Percentiles rank a stretch among this genome's conserved stretches.
phyloP scores from a whole-genome alignment of 35 echinoderm and acorn worm species.

The Apostichopus japonicus region DNA sequence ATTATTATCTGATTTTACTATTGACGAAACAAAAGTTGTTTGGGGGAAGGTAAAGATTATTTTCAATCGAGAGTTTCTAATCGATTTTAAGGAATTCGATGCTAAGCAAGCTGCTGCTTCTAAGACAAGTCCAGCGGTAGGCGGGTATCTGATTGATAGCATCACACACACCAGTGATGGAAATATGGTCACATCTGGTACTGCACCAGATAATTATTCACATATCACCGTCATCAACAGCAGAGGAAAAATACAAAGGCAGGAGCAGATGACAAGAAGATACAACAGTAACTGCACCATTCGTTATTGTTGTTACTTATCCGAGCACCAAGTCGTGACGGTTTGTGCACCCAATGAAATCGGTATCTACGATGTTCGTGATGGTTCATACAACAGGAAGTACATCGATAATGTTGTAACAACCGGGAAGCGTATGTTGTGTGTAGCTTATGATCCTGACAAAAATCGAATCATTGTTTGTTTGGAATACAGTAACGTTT shows the following conservation, averaged over 20 bases:
- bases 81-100: not conserved
- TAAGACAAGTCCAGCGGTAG: not conserved
- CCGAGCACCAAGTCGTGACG: not conserved
- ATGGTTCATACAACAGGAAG: not conserved
- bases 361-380: not conserved
- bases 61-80: not conserved
- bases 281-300: no score
- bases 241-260: not conserved
- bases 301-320: not conserved
- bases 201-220: not conserved
- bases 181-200: not conserved
- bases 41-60: not conserved
- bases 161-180: not conserved
- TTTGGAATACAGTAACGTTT: no score
- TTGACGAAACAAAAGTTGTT: not conserved
- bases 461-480: not conserved
- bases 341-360: not conserved
- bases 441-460: not conserved
- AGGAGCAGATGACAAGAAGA: not conserved
- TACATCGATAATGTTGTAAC: not conserved
- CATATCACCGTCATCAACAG: not conserved
- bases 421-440: not conserved
- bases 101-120: not conserved
- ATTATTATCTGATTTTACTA: not conserved
- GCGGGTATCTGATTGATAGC: not conserved